Percentiles rank a stretch among this genome's conserved stretches.
Evolutionary conservation across 2,113 vertebrate species (phyloP).

Genomic region (Crotalus horridus): DNA sequence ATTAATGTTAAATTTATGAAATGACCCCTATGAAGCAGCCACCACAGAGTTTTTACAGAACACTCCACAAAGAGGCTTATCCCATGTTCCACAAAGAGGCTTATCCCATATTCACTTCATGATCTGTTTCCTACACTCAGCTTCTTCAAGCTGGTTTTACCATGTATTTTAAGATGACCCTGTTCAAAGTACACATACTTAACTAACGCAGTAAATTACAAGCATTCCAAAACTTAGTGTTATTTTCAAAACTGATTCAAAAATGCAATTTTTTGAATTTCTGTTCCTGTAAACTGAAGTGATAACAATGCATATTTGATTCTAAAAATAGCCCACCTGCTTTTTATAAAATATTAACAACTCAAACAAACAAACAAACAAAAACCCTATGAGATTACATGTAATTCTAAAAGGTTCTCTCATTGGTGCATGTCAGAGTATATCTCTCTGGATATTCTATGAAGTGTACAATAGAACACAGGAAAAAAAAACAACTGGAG

Average conservation of each 20-base stretch:
- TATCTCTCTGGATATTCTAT: background rate
- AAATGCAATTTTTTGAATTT: background rate
- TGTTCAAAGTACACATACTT: slow-evolving; percentile 48
- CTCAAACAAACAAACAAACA: background rate
- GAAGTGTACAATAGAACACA: background rate
- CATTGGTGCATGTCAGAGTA: background rate
- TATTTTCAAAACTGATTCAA: slow-evolving; percentile 9
- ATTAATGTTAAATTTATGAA: slow-evolving; percentile 43
- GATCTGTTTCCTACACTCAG: slow-evolving; percentile 40
- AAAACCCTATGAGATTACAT: background rate
- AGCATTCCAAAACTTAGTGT: slow-evolving; percentile 35
- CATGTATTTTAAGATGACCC: slow-evolving; percentile 37
- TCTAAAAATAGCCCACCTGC: background rate
- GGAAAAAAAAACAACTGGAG: background rate
- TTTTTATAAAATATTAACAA: background rate
- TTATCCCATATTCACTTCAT: slow-evolving; percentile 37
- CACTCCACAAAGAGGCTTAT: slow-evolving; percentile 13
- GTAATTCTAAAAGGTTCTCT: background rate
- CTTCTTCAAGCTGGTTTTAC: slow-evolving; percentile 47
- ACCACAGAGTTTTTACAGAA: slow-evolving; percentile 38
- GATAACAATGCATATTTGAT: slow-evolving; percentile 5
- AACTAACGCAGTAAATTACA: slow-evolving; percentile 53
- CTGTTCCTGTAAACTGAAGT: slow-evolving; percentile 9
- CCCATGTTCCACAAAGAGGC: background rate
- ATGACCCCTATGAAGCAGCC: slow-evolving; percentile 31